A percentile compares a stretch with the other conserved stretches of the same genome.
phyloP scores from a whole-genome alignment of 2,888 invertebrate genomes.

The Dolomedes plantarius region DNA sequence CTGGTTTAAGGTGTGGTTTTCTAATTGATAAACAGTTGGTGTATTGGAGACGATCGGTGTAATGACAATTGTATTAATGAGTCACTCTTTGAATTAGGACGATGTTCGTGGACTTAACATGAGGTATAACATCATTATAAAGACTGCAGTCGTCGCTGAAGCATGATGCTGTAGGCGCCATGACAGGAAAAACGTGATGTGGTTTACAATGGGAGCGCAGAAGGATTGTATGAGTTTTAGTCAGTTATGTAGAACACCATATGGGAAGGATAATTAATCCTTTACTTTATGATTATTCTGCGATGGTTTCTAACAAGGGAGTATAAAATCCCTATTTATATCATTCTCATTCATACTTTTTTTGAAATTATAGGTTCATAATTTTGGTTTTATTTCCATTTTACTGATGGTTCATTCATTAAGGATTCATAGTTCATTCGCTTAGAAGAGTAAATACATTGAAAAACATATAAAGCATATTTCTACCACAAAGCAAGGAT shows the following conservation, averaged over 20 bases:
- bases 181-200: neutral
- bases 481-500: too few relatives aligned
- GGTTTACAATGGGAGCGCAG: neutral
- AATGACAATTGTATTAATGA: conserved; percentile 2
- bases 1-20: neutral
- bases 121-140: neutral
- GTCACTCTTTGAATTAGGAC: neutral
- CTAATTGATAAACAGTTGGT: neutral
- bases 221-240: neutral
- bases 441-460: too few relatives aligned
- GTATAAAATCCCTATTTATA: too few relatives aligned
- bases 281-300: neutral
- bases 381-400: too few relatives aligned
- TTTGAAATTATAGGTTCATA: too few relatives aligned
- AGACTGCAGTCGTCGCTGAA: neutral
- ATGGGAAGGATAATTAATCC: neutral
- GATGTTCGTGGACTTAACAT: neutral
- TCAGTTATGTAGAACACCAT: neutral
- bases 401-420: too few relatives aligned
- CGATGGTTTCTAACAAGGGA: too few relatives aligned
- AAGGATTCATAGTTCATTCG: too few relatives aligned
- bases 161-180: neutral
- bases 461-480: too few relatives aligned
- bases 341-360: too few relatives aligned
- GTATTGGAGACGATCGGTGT: neutral